phyloP scores from a whole-genome alignment of 2,888 invertebrate genomes.

The Entomobrya proxima region DNA sequence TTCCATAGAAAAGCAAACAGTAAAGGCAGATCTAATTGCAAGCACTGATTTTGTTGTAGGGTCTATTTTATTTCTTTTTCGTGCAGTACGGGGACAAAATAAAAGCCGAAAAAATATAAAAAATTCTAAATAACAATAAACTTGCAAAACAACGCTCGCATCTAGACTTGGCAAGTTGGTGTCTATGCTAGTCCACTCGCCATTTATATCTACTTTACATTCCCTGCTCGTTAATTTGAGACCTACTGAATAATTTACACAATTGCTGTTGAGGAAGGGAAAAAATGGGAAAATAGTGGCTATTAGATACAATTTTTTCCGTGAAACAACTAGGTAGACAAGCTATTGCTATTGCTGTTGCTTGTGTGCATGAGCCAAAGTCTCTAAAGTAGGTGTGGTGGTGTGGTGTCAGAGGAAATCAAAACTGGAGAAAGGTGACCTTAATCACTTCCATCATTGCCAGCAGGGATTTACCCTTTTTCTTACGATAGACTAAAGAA shows the following conservation, averaged over 20 bases:
- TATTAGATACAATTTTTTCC: not conserved
- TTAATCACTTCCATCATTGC: constrained; percentile 4
- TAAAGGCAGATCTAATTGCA: too few species aligned
- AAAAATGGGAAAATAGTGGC: not conserved
- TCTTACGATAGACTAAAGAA: not conserved
- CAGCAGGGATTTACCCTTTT: not conserved
- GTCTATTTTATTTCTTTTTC: too few species aligned
- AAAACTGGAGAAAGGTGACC: constrained; percentile 33
- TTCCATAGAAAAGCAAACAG: too few species aligned
- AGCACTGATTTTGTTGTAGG: too few species aligned
- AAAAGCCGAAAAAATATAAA: too few species aligned
- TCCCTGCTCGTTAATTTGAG: not conserved
- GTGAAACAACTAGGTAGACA: not conserved
- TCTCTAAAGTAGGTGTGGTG: not conserved
- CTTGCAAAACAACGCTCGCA: too few species aligned
- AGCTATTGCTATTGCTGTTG: not conserved
- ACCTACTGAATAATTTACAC: constrained; percentile 12
- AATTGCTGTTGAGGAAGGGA: too few species aligned
- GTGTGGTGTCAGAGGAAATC: constrained; percentile 33
- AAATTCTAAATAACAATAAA: too few species aligned
- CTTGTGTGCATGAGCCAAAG: not conserved
- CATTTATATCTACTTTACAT: not conserved
- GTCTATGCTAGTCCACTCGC: not conserved
- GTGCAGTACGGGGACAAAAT: too few species aligned
- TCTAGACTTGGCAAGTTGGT: too few species aligned